Conservation (phyloP, 2,888 invertebrate species). For the Philereme vetulata region DNA sequence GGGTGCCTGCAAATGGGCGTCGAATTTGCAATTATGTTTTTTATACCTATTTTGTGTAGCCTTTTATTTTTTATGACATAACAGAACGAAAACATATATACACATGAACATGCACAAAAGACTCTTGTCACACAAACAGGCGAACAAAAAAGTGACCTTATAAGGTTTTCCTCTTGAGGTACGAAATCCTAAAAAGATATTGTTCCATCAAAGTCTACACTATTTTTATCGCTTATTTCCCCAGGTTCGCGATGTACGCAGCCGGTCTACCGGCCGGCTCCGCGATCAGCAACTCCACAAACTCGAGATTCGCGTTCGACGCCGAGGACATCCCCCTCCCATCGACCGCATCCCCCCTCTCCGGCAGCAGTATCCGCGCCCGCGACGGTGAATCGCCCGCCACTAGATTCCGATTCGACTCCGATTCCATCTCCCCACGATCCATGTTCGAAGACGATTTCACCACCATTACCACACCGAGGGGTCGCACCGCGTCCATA, state of each 20-base stretch:
- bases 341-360: conserved; percentile 62
- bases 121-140: too few species aligned
- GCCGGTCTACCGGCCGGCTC: conserved; percentile 4
- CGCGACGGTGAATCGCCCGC: conserved; percentile 64
- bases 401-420: conserved; percentile 73
- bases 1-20: too few species aligned
- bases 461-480: conserved; percentile 70
- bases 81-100: too few species aligned
- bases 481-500: conserved; percentile 72
- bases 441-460: conserved; percentile 89
- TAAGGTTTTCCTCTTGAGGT: too few species aligned
- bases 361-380: conserved; percentile 61
- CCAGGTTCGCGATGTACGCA: conserved; percentile 18
- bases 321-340: conserved; percentile 55
- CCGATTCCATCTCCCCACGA: conserved; percentile 73
- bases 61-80: too few species aligned
- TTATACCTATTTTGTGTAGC: too few species aligned
- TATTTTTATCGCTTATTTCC: background rate
- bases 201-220: too few species aligned
- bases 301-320: conserved; percentile 63
- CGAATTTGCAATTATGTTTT: too few species aligned
- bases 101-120: too few species aligned
- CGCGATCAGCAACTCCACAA: background rate
- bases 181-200: too few species aligned
- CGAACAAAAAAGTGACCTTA: too few species aligned